These are phyloP conservation scores for Pyrrhosoma nymphula DNA, from an alignment of 2,888 invertebrate species.

Conservation along the genomic window DNA sequence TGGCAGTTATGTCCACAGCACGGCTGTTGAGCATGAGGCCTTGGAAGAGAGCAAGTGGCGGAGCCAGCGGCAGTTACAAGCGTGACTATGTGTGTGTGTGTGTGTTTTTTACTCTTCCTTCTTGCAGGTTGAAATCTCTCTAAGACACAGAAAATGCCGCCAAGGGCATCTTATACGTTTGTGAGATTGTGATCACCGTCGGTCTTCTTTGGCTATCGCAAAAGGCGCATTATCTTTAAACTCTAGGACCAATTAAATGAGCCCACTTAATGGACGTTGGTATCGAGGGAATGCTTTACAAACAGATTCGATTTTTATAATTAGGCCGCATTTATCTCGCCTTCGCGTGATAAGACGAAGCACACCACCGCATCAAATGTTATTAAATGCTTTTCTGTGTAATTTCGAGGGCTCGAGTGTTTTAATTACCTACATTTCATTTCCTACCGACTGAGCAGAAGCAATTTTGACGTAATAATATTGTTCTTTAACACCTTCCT, in stretches of 20 bases:
- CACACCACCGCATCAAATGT: background rate
- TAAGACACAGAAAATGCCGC: background rate
- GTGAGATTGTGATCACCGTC: conserved; percentile 8
- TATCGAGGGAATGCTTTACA: background rate
- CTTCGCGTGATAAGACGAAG: background rate
- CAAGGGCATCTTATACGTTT: conserved; percentile 47
- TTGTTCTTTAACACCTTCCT: background rate
- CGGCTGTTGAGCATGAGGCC: conserved; percentile 32
- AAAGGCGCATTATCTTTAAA: conserved; percentile 34
- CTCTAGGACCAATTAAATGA: conserved; percentile 20
- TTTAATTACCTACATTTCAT: background rate
- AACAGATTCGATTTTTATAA: background rate
- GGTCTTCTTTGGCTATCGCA: conserved; percentile 35
- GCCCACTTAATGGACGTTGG: background rate
- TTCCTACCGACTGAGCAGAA: background rate
- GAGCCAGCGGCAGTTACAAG: background rate
- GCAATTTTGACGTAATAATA: background rate
- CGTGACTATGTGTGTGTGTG: background rate
- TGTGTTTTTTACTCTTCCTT: background rate
- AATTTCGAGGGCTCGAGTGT: background rate
- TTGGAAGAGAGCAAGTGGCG: background rate
- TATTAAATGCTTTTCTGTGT: background rate
- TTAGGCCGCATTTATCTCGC: background rate
- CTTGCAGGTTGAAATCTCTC: background rate
- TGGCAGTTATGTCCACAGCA: conserved; percentile 12